Base-by-base conservation (phyloP, 2,888 invertebrate species). In the Cerceris ruficornis region DNA sequence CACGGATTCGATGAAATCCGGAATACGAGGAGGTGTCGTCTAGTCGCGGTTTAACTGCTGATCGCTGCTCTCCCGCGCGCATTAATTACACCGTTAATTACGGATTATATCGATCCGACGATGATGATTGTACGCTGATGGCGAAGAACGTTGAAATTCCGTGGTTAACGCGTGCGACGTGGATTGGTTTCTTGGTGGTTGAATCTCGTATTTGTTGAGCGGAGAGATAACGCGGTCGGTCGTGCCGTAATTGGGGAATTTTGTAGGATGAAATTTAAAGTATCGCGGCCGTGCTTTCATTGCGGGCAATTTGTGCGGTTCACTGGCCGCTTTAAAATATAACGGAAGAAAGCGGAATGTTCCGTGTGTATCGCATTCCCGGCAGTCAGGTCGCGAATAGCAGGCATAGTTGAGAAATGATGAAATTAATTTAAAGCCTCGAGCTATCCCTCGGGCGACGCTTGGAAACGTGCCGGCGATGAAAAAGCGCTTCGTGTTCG, bases 1-100 rank as follows among this genome's bases (percentile, higher is more conserved):
- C 77, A 41, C 74, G 80, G 67, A 69, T 83, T 65, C 72, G 57
- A 75, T 80, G 83, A 76, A 83, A 83, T 68, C 62, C 55, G 41
- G 61, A 69, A 61, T 80, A 74, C 52, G 57, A 74, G 67, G 39
- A 69, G 66, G 64, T 62, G 65, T 74, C 69, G 76, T 66, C 64
- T 39, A 55, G 59, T 61, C 42, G 74, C 46, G 70, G 69, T 72
- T 65, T 69, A 83, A 71, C 69, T 69, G 73, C 62, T 74, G 71
- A 71, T 69, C 69, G 49, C 28, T 1, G 1, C 4, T 28, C 28
- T 28, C 28, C 28, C 68, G 54, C 69, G 69, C 64, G 69, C 72
- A 66, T 75, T 79, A 79, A 83, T 76, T 80, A 60, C 65, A 39
- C 55, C 58, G 65, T 80, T 77, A 68, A 61, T 78, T 55, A 55